Evolutionary conservation across 1,140 invertebrate species (phyloP).

Genomic region (Drosophila trapezifrons): DNA sequence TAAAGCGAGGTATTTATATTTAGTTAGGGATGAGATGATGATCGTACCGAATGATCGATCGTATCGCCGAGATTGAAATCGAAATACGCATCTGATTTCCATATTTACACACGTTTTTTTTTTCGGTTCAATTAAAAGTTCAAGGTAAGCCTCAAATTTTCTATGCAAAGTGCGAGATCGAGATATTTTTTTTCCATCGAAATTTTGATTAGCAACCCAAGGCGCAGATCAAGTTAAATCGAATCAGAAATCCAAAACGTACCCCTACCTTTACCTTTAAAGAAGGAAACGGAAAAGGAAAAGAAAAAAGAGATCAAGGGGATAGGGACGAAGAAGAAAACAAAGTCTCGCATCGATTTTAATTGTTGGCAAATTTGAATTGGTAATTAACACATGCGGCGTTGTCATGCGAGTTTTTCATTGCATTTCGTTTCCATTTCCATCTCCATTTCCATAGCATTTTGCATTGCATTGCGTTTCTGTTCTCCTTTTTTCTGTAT

Average conservation of each 20-base stretch:
- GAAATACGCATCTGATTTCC: conserved; percentile 24
- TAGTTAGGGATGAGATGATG: conserved; percentile 16
- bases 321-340: conserved; percentile 7
- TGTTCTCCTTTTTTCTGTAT: conserved; percentile 1
- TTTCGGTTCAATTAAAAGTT: conserved; percentile 55
- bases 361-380: conserved; percentile 76
- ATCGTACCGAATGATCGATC: conserved; percentile 17
- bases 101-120: conserved; percentile 39
- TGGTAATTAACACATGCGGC: conserved; percentile 75
- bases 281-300: background rate
- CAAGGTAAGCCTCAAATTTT: conserved; percentile 58
- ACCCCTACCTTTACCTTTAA: background rate
- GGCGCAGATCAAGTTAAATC: conserved; percentile 25
- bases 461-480: conserved; percentile 33
- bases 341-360: conserved; percentile 46
- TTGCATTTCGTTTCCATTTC: conserved; percentile 34
- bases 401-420: conserved; percentile 33
- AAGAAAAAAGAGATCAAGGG: background rate
- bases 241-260: conserved; percentile 2
- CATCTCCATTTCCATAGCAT: conserved; percentile 32
- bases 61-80: conserved; percentile 13
- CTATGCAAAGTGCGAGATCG: conserved; percentile 55
- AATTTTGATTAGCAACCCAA: conserved; percentile 29
- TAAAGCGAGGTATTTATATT: conserved; percentile 50
- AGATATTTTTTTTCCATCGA: conserved; percentile 21